Base-by-base conservation (phyloP, 2,797 vertebrate genomes). In the Diplodus sargus region DNA sequence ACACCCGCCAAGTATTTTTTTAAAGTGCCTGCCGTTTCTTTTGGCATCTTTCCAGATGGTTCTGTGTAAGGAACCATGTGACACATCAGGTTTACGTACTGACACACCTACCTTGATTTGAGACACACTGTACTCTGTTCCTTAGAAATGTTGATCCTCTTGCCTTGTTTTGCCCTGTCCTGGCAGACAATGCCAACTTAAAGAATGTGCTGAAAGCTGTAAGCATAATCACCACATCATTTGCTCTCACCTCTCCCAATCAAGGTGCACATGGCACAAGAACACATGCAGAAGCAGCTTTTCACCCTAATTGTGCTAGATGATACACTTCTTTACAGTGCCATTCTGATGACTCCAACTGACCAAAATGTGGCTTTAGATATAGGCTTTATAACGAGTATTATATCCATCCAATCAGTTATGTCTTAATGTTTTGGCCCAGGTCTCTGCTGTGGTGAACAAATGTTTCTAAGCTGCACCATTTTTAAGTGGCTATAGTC, bases 361-460 rank as follows among this genome's bases (percentile, higher is more conserved):
- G 17, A 49, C 17, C 17, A 42, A 58, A 70, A 48, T 49, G 25
- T 34, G 34, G 18, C 25, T 48, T 57, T 28, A 48, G 48, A 20
- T 9, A 17, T 3, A 12, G 53, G 64, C 49, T 42, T 66, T 5
- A 25, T 23, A 48, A 39, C 4, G 30, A 45, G 12, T 45, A 42
- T 16, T 17, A 7, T 28, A 22, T 58, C 34, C 18, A 42, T 13
- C 18, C 23, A 23, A 42, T 22, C 34, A 54, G 5, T 45, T 47
- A 48, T 17, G 15, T 34, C 15, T 30, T 53, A 16, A 9, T 15
- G 18, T 39, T 61, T 25, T 61, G 22, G 15, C 39, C 22, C 5
- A 17, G 17, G 56, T 53, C 48, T 67, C 56, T 63, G 49, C 22
- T 45, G 18, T 63, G 39, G 39, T 56, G 16, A 61, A 45, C 59